A percentile compares a stretch with the other conserved stretches of the same genome.
Conservation (phyloP, 2,797 vertebrate species). For the Parauchenoglanis punctatus region DNA sequence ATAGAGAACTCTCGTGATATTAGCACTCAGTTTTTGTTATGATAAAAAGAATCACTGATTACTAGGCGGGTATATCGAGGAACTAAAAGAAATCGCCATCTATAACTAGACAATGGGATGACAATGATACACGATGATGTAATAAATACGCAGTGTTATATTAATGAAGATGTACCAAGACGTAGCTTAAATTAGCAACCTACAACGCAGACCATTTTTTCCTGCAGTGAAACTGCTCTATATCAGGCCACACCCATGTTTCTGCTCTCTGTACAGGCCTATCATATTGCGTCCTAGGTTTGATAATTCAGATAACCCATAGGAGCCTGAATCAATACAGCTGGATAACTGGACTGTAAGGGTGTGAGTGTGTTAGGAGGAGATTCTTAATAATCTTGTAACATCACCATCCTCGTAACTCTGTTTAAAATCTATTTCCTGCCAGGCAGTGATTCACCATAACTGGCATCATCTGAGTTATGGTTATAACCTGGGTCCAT, state of each 20-base stretch:
- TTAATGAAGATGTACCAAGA: neutral
- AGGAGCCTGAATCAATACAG: slow-evolving; percentile 44
- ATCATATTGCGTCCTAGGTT: slow-evolving; percentile 26
- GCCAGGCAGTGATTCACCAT: slow-evolving; percentile 49
- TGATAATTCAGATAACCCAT: slow-evolving; percentile 26
- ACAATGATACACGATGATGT: neutral
- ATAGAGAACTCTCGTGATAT: neutral
- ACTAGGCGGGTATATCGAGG: neutral
- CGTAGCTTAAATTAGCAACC: neutral
- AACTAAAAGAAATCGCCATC: neutral
- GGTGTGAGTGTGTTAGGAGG: slow-evolving; percentile 32
- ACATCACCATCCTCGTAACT: slow-evolving; percentile 50
- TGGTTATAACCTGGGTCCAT: neutral
- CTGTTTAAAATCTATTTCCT: slow-evolving; percentile 57
- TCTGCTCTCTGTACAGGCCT: slow-evolving; percentile 10
- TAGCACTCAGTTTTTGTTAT: neutral
- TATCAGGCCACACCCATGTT: neutral
- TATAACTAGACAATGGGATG: neutral
- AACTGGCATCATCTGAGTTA: slow-evolving; percentile 42
- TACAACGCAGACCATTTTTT: slow-evolving; percentile 2
- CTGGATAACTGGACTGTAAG: neutral
- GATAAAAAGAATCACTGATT: neutral
- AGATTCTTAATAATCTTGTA: slow-evolving; percentile 44
- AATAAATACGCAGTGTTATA: neutral
- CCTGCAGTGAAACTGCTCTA: neutral